These are phyloP conservation scores for Ranitomeya variabilis DNA, from an alignment of 2,113 vertebrate genomes.

Conservation along the genomic window DNA sequence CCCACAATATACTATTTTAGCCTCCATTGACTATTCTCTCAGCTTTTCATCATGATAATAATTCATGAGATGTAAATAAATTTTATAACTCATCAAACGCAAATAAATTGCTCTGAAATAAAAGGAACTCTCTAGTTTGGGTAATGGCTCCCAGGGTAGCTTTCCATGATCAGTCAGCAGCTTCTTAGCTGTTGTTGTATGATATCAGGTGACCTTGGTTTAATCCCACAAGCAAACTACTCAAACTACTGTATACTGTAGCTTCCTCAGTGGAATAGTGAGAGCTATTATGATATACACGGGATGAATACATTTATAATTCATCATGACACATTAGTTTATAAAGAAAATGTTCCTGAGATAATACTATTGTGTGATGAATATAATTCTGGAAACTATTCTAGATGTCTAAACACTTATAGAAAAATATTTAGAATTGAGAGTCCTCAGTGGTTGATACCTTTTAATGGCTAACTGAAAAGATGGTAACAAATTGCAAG, in stretches of 20 bases:
- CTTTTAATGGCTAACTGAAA: no score
- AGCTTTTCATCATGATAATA: conserved; percentile 55
- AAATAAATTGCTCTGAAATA: conserved; percentile 37
- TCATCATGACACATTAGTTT: conserved; percentile 58
- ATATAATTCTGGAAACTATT: not conserved
- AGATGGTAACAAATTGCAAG: no score
- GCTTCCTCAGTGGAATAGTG: conserved; percentile 30
- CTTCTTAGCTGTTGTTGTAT: conserved; percentile 20
- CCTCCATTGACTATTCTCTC: not conserved
- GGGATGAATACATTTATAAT: conserved; percentile 36
- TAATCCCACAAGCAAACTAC: conserved; percentile 45
- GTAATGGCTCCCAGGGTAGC: conserved; percentile 17
- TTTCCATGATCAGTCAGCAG: not conserved
- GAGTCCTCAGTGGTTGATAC: no score
- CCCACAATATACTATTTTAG: conserved; percentile 44
- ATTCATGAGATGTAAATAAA: not conserved
- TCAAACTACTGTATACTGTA: not conserved
- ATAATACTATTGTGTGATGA: not conserved
- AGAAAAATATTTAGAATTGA: no score
- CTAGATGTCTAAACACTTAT: no score
- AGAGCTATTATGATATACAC: not conserved
- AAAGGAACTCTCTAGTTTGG: conserved; percentile 15
- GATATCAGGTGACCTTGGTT: not conserved
- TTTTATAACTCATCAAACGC: conserved; percentile 40
- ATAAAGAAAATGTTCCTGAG: conserved; percentile 35